Evolutionary conservation across 1,140 invertebrate species (phyloP), one percentile per base, ranked within the genome.

Genomic region (Tetragonula clypearis): DNA sequence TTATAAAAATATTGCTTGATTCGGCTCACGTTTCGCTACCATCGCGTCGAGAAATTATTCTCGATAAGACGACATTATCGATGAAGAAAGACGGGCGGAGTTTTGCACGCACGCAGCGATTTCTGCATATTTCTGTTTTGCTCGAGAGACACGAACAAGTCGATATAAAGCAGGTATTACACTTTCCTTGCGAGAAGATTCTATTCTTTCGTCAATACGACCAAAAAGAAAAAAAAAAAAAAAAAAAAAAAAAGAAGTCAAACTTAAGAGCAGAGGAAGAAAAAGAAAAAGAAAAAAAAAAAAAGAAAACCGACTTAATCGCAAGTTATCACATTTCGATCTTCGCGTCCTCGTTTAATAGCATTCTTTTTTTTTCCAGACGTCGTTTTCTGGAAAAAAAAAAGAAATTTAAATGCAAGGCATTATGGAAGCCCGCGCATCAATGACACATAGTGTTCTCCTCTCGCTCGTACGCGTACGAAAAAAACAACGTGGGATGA

Each of bases 371-470:
- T 76, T 60, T 78, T 30, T 30, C 30, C 73, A 74, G 55, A 72
- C 62, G 56, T 73, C 65, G 30, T 71, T 84, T 65, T 79, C 71
- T 58, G 84, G 55, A 11, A 55, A 35, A 87, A 87, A 30, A 30
- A 30, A 30, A 30, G 30, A n/a, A n/a, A 30, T 76, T 88, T 84
- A 88, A 84, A 88, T 84, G 77, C 77, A 82, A 60, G 53, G 26
- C 60, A n/a, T 84, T 77, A 72, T 84, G 65, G 66, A 87, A 84
- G 71, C 58, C 72, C 80, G 58, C 69, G 81, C 23, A 84, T 81
- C 81, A 88, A 84, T 88, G 86, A 88, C 77, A 56, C 72, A 76
- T 71, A 81, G 72, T 83, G 77, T 84, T 53, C 77, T 86, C 55
- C 69, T 83, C 82, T 68, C 73, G 58, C 35, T 11, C 30, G 72